Evolutionary conservation across 2,888 invertebrate genomes (phyloP), one percentile per base, ranked within the genome.

Genomic region (Brenthis hecate): DNA sequence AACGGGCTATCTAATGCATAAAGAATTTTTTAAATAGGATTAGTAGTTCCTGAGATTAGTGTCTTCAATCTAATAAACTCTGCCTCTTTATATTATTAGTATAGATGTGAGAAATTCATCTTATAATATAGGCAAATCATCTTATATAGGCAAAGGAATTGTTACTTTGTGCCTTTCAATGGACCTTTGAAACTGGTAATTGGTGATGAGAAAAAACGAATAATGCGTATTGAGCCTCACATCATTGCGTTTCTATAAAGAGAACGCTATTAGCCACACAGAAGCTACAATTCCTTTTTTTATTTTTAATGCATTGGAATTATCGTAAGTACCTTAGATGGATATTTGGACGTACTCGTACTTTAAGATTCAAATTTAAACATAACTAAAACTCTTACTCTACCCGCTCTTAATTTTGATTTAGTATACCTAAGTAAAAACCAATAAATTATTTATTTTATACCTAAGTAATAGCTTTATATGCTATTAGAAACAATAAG

Each of bases 191-290:
- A 4, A 28, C 28, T 28, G 28, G 28, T 28, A 87, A 87, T 88
- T 89, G 85, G 84, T 82, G 77, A 81, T 79, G 81, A 80, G 80
- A 82, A 88, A 88, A 89, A 88, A 86, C 79, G 81, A 83, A 81
- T 80, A 84, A 75, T 79, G 78, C 77, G 83, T 83, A 85, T 85
- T 83, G 84, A 83, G 78, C 73, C 72, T 76, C 79, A 76, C 77
- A 73, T 73, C 77, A 79, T 74, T 74, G 75, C 74, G 74, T 73
- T 73, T 71, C 72, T 75, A 73, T 74, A 72, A 72, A 74, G 51
- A 76, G 77, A 78, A 81, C 77, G 77, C 76, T 83, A 83, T 83
- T 81, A 82, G 80, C 74, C 78, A 73, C 77, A 84, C 82, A 82
- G 83, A 79, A 85, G 85, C 82, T 71, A 74, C 74, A 73, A 71